phyloP scores from a whole-genome alignment of 2,888 invertebrate species.

The Nymphalis c-album region DNA sequence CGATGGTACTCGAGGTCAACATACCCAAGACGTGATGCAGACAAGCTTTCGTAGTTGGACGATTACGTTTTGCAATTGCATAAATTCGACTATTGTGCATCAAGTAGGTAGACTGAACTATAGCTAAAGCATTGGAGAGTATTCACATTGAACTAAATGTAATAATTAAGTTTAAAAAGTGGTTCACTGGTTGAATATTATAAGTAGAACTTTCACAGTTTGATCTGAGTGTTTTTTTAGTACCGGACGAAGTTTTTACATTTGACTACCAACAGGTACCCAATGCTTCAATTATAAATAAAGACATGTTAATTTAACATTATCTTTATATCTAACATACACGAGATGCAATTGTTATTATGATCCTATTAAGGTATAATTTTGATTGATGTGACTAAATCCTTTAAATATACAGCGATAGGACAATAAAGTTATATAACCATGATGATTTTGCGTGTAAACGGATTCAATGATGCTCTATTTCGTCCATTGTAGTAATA shows the following conservation, averaged over 20 bases:
- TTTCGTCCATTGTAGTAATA: constrained; percentile 61
- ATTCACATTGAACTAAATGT: background rate
- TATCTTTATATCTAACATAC: too few relatives aligned
- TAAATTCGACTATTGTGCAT: constrained; percentile 21
- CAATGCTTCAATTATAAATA: too few relatives aligned
- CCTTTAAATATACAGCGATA: background rate
- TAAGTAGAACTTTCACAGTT: too few relatives aligned
- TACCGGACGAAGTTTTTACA: too few relatives aligned
- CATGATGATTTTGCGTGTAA: constrained; percentile 39
- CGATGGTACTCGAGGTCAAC: constrained; percentile 25
- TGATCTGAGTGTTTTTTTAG: too few relatives aligned
- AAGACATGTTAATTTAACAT: too few relatives aligned
- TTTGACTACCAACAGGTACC: too few relatives aligned
- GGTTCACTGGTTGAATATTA: too few relatives aligned
- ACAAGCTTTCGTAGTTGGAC: constrained; percentile 17
- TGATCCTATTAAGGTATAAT: background rate
- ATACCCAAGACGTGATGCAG: constrained; percentile 15
- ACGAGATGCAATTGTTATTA: background rate
- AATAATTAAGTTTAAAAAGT: background rate
- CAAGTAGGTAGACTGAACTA: constrained; percentile 1
- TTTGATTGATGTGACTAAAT: background rate
- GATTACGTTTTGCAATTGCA: constrained; percentile 10
- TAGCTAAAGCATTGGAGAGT: background rate
- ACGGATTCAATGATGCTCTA: constrained; percentile 53
- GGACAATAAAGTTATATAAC: constrained; percentile 6